These are phyloP conservation scores for Chymomyza caudatula DNA, from an alignment of 2,888 invertebrate genomes.

Conservation along the genomic window DNA sequence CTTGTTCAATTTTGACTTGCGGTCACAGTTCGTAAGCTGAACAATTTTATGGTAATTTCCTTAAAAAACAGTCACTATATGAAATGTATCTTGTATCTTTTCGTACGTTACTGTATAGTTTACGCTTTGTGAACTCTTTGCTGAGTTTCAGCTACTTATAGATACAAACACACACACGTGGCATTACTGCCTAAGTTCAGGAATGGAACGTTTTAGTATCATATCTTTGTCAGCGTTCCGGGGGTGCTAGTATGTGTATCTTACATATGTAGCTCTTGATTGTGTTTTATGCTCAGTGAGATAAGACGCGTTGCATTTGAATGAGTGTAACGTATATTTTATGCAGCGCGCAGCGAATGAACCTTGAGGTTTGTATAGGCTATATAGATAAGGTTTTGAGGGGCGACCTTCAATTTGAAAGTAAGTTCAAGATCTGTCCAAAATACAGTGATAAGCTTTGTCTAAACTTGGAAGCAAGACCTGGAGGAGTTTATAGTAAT, in stretches of 20 bases:
- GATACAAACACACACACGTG: slow-evolving; percentile 48
- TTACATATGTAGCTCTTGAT: slow-evolving; percentile 39
- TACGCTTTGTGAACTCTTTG: slow-evolving; percentile 48
- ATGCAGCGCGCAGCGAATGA: slow-evolving; percentile 33
- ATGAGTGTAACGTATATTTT: slow-evolving; percentile 72
- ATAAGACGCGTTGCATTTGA: slow-evolving; percentile 63
- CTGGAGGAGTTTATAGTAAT: neutral
- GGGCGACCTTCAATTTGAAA: slow-evolving; percentile 57
- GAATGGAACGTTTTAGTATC: slow-evolving; percentile 19
- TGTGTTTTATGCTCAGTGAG: slow-evolving; percentile 46
- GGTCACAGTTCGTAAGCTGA: slow-evolving; percentile 65
- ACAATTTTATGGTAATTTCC: slow-evolving; percentile 68
- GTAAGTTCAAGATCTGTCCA: neutral
- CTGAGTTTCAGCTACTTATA: neutral
- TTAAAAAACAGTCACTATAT: slow-evolving; percentile 28
- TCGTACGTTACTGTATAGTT: slow-evolving; percentile 54
- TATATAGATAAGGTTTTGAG: slow-evolving; percentile 11
- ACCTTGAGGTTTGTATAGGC: neutral
- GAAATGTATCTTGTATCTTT: slow-evolving; percentile 40
- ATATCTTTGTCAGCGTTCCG: slow-evolving; percentile 35
- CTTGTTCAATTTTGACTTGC: slow-evolving; percentile 35
- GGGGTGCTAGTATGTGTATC: slow-evolving; percentile 8
- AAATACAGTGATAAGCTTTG: neutral
- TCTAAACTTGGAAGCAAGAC: neutral
- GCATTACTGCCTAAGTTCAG: slow-evolving; percentile 35